Evolutionary conservation across 1,140 invertebrate genomes (phyloP), one percentile per base, ranked within the genome.

Genomic region (Euborellia annulipes): DNA sequence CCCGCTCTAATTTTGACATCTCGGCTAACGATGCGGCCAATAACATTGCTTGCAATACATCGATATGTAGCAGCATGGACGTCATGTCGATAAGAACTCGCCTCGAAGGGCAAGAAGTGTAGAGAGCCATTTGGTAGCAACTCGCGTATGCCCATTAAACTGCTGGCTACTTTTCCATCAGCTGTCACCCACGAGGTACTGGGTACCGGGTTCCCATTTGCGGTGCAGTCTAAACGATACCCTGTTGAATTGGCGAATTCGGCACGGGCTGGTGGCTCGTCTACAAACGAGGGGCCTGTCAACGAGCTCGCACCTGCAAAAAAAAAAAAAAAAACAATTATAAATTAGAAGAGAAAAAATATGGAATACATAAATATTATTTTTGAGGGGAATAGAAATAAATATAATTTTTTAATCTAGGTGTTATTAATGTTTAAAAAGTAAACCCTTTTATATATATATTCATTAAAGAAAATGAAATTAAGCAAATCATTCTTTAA

Each of bases 21-120:
- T 11, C 51, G 27, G 36, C 51, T 52, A 30, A 43, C 14, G n/a
- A 52, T 45, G 7, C 47, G 37, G 2, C 51, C 69, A 4, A 61
- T 57, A 4, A 46, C 49, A 53, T 69, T 69, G 11, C 55, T 52
- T 8, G 67, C 68, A 4, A 62, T 51, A 51, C 69, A 72, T 36
- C 64, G 56, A 55, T 71, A 72, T 2, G 54, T 55, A 34, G 62
- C 57, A 11, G 61, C 60, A 54, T 72, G 70, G 7, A 72, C 58
- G 44, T 64, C 59, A 3, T 65, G 60, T 9, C 58, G 48, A 46
- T 67, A 70, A 32, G 57, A 51, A 38, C 61, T 57, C 3, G 60
- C 58, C 4, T 57, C 53, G 55, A 71, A 72, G 2, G 66, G 62
- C 20, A 55, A 58, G 49, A 72, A 69, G 9, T 52, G 39, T 3